phyloP scores from a whole-genome alignment of 2,113 vertebrate genomes.

The Orcinus orca region DNA sequence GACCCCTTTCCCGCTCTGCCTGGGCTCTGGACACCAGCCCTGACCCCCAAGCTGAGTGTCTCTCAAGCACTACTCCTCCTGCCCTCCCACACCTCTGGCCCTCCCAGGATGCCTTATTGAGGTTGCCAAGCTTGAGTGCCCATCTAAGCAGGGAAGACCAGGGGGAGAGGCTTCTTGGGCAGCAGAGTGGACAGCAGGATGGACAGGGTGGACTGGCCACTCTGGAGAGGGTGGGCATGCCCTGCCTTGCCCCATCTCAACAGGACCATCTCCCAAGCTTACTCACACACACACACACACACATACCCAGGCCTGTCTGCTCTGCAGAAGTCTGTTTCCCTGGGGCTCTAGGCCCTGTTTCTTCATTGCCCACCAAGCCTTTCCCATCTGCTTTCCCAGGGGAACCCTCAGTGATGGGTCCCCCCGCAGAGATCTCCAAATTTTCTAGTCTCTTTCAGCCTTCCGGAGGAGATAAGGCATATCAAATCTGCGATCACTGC shows the following conservation, averaged over 20 bases:
- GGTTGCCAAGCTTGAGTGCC: not conserved
- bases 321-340: not conserved
- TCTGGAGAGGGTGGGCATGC: not conserved
- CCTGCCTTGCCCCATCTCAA: not conserved
- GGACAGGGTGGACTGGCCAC: not conserved
- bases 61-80: not conserved
- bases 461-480: not conserved
- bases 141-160: not conserved
- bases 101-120: not conserved
- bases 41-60: not conserved
- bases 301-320: not conserved
- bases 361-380: constrained; percentile 15
- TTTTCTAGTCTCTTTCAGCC: not conserved
- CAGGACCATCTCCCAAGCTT: not conserved
- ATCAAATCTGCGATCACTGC: not conserved
- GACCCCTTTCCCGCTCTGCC: not conserved
- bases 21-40: not conserved
- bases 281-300: not conserved
- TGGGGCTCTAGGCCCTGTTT: not conserved
- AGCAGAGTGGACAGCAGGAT: not conserved
- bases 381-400: not conserved
- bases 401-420: not conserved
- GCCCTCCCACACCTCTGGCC: not conserved
- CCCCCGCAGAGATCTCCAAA: not conserved
- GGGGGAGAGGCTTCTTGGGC: not conserved